Evolutionary conservation across 2,797 vertebrate species (phyloP), one percentile per base, ranked within the genome.

Genomic region (Betta splendens): DNA sequence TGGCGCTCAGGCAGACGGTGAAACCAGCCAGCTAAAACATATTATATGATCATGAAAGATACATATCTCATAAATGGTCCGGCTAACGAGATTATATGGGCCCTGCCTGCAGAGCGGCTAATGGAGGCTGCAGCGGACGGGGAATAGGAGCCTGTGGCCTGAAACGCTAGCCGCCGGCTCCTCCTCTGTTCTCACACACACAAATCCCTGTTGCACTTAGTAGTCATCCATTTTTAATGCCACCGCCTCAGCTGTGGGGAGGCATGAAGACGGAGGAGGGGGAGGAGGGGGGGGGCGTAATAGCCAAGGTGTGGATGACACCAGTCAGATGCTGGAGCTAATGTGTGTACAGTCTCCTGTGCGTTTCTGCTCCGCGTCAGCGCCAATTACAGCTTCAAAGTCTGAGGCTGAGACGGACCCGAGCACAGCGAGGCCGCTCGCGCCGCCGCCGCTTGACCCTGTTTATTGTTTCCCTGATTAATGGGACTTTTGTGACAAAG

Each of bases 141-240:
- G 88, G 85, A 86, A 85, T 85, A 82, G 33, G 64, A 67, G 65
- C 81, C 85, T 72, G 74, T 69, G 72, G 79, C 72, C 72, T 84
- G 77, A 81, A 87, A 86, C 77, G 82, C 73, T 82, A 83, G 79
- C 86, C 69, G 63, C 73, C 76, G 80, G 84, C 74, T 81, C 69
- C 82, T 78, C 77, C 69, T 74, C 73, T 75, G 80, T 77, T 87
- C 84, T 85, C 87, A 56, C 76, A 75, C 81, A 91, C 81, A 91
- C 81, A 88, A 89, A 90, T 91, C 89, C 87, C 88, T 87, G 80
- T 88, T 91, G 89, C 89, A 93, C 90, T 92, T 92, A 91, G 88
- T 85, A 87, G 84, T 89, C 89, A 93, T 93, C 76, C 85, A 92
- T 92, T 91, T 92, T 92, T 93, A 92, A 92, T 91, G 87, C 67